These are phyloP conservation scores for Calidris pygmaea DNA, from an alignment of 2,113 vertebrate genomes.

Conservation along the genomic window DNA sequence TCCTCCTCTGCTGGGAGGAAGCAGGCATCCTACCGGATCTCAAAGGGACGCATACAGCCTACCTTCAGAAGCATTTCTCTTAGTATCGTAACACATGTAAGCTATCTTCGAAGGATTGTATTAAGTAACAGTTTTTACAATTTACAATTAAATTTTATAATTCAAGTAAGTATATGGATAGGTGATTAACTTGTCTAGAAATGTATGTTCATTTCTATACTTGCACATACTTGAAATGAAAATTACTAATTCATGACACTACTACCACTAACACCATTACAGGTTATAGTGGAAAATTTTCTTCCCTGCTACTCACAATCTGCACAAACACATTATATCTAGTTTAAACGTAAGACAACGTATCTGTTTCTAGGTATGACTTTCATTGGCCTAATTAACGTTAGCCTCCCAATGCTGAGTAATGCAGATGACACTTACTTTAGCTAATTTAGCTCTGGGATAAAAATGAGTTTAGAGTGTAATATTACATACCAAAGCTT, in stretches of 20 bases:
- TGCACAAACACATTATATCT: not conserved
- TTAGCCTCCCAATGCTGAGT: not conserved
- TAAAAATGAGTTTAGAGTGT: slow-evolving; percentile 10
- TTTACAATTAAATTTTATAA: not conserved
- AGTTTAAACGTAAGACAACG: not conserved
- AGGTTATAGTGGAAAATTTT: not conserved
- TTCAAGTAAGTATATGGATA: not conserved
- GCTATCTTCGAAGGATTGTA: not conserved
- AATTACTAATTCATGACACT: not conserved
- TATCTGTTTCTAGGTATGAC: not conserved
- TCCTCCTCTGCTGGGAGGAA: not conserved
- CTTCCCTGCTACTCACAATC: not conserved
- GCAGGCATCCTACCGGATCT: not conserved
- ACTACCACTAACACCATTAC: not conserved
- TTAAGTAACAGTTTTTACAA: not conserved
- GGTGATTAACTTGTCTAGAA: not conserved
- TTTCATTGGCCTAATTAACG: not conserved
- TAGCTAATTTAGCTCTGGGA: slow-evolving; percentile 42
- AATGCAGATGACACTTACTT: slow-evolving; percentile 16
- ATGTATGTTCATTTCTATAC: not conserved
- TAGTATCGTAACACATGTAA: not conserved
- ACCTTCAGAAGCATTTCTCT: not conserved
- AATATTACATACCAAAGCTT: slow-evolving; percentile 24
- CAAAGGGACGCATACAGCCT: not conserved
- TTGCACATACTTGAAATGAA: slow-evolving; percentile 25